Base-by-base conservation (phyloP, 2,888 invertebrate genomes). In the Pyrgus malvae region DNA sequence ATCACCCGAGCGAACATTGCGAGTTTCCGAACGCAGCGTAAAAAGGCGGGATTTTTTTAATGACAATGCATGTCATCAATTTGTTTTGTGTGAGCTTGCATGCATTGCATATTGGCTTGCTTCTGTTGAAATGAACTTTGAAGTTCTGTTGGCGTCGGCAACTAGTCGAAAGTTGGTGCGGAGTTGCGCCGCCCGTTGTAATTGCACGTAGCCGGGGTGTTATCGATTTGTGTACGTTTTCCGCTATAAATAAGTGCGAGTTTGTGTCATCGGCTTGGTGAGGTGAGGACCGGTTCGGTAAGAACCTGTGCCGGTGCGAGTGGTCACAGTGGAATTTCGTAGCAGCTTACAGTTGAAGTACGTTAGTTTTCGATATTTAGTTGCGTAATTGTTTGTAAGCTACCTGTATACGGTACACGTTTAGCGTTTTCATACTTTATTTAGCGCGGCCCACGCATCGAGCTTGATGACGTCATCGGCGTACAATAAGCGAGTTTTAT, bases 151-250 rank as follows among this genome's bases (percentile, higher is more conserved):
- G 27, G 68, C 63, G 61, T 58, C 57, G 60, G 64, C 50, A 56
- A 19, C 59, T 57, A 19, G 9, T 35, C 35, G 67, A 73, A 74
- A 69, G 69, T 72, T 69, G 66, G 46, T 12, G 16, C 58, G 58
- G 67, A 44, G 44, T 72, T 66, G 69, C 69, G 70, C 64, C 64
- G 65, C 65, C 63, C 61, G 57, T 66, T 60, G 60, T 64, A 65
- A 63, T 72, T 70, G 74, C 69, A 75, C 63, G 69, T 73, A 72
- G 70, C 67, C 66, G 64, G 59, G 59, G 68, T 79, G 72, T 80
- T 88, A 87, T 87, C 83, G 86, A 87, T 88, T 87, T 85, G 83
- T 87, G 70, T 85, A 84, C 79, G 79, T 85, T 86, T 83, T 80
- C 70, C 76, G 78, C 86, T 86, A 82, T 83, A 83, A 86, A 86